phyloP scores from a whole-genome alignment of 2,888 invertebrate genomes.

The Coelinius sp. region DNA sequence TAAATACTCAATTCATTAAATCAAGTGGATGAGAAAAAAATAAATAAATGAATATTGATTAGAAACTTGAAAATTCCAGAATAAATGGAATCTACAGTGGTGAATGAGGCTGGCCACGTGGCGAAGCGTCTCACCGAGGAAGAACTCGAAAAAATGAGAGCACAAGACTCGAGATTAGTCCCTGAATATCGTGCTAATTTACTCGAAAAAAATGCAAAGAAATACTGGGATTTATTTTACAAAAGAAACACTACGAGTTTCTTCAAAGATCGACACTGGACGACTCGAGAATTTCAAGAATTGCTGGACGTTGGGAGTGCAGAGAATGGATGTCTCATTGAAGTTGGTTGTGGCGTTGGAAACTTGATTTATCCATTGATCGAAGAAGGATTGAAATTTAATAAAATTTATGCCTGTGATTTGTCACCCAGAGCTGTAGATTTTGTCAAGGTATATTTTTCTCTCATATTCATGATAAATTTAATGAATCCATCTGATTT shows the following conservation, averaged over 20 bases:
- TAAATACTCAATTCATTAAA: not conserved
- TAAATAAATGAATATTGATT: not conserved
- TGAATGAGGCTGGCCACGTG: conserved; percentile 59
- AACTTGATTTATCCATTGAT: conserved; percentile 95
- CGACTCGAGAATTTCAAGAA: conserved; percentile 92
- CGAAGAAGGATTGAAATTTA: conserved; percentile 79
- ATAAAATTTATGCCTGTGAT: conserved; percentile 86
- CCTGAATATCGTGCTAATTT: conserved; percentile 82
- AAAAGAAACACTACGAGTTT: conserved; percentile 94
- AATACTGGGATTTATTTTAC: conserved; percentile 97
- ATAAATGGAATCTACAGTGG: conserved; percentile 14
- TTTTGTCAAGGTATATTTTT: conserved; percentile 79
- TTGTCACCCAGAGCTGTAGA: conserved; percentile 92
- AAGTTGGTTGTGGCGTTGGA: conserved; percentile 97
- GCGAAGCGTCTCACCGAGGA: conserved; percentile 74
- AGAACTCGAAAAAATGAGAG: conserved; percentile 76
- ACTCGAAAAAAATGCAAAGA: conserved; percentile 86
- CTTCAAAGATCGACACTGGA: conserved; percentile 98
- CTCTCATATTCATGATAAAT: too few species aligned
- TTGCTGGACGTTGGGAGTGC: conserved; percentile 76
- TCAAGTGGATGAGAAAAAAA: not conserved
- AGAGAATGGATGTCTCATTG: conserved; percentile 74
- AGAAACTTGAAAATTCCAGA: not conserved
- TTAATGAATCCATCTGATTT: too few species aligned
- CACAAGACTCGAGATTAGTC: conserved; percentile 80